A percentile compares a stretch with the other conserved stretches of the same genome.
Evolutionary conservation across 2,888 invertebrate genomes (phyloP).

Genomic region (Ametastegia equiseti): DNA sequence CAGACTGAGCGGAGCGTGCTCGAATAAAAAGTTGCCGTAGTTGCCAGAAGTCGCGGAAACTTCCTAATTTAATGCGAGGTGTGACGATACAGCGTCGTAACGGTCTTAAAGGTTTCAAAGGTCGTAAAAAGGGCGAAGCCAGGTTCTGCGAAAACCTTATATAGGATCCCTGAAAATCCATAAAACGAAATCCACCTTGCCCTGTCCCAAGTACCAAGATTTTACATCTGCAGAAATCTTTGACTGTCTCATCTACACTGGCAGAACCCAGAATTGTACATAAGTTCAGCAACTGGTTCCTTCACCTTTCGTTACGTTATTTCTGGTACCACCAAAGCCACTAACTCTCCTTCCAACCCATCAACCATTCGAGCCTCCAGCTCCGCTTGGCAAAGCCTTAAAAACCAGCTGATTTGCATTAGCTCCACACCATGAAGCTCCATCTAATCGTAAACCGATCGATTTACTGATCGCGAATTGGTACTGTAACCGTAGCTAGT

Average conservation of each 20-base stretch:
- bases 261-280: slow-evolving; percentile 4
- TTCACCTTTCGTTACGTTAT: slow-evolving; percentile 31
- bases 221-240: background rate
- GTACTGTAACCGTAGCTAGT: background rate
- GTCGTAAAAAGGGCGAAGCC: slow-evolving; percentile 15
- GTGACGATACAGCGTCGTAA: slow-evolving; percentile 16
- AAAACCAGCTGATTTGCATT: slow-evolving; percentile 32
- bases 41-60: slow-evolving; percentile 29
- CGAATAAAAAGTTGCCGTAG: slow-evolving; percentile 30
- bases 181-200: background rate
- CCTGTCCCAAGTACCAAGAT: background rate
- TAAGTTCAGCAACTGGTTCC: background rate
- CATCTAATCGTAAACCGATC: background rate
- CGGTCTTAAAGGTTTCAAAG: background rate
- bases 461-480: background rate
- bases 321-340: slow-evolving; percentile 15
- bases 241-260: background rate
- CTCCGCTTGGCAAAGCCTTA: background rate
- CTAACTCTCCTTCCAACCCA: slow-evolving; percentile 16
- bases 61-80: slow-evolving; percentile 46
- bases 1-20: background rate
- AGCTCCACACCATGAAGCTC: slow-evolving; percentile 11
- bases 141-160: background rate
- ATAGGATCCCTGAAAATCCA: background rate
- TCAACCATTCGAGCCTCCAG: slow-evolving; percentile 13